phyloP scores from a whole-genome alignment of 2,888 invertebrate species.

The Ischnus inquisitorius region DNA sequence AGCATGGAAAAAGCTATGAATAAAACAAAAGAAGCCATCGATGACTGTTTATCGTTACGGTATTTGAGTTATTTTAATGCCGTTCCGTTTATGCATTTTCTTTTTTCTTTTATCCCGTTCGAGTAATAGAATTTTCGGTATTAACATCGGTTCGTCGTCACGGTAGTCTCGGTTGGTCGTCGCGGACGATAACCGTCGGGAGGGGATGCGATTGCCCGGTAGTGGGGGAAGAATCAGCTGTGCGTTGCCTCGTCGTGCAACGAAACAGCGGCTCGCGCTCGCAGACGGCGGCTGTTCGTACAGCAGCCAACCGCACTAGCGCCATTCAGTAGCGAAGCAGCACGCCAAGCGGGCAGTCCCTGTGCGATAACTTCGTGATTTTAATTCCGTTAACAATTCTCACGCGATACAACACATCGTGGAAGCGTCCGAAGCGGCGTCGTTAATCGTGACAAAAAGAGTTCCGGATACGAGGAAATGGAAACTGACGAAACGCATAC shows the following conservation, averaged over 20 bases:
- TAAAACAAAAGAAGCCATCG: not conserved
- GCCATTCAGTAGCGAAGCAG: slow-evolving; percentile 39
- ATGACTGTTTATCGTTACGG: not conserved
- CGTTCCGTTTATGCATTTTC: not conserved
- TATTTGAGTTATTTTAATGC: not conserved
- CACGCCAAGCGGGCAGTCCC: slow-evolving; percentile 2
- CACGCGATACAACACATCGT: slow-evolving; percentile 1
- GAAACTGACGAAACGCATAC: slow-evolving; percentile 81
- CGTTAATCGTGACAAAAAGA: slow-evolving; percentile 13
- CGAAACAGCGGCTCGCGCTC: slow-evolving; percentile 64
- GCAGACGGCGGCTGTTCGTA: slow-evolving; percentile 61
- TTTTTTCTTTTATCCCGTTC: not conserved
- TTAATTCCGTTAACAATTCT: not conserved
- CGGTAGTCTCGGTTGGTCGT: not conserved
- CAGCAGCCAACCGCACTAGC: slow-evolving; percentile 50
- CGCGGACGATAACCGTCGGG: slow-evolving; percentile 33
- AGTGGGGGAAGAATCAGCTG: slow-evolving; percentile 74
- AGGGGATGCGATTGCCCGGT: not conserved
- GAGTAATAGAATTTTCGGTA: not conserved
- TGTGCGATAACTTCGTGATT: not conserved
- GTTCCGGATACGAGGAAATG: slow-evolving; percentile 79
- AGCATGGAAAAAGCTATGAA: not conserved
- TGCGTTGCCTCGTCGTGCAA: slow-evolving; percentile 39
- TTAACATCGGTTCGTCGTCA: not conserved
- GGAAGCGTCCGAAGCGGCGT: not conserved